Evolutionary conservation across 2,113 vertebrate genomes (phyloP), one percentile per base, ranked within the genome.

Genomic region (Sylvilagus bachmani): DNA sequence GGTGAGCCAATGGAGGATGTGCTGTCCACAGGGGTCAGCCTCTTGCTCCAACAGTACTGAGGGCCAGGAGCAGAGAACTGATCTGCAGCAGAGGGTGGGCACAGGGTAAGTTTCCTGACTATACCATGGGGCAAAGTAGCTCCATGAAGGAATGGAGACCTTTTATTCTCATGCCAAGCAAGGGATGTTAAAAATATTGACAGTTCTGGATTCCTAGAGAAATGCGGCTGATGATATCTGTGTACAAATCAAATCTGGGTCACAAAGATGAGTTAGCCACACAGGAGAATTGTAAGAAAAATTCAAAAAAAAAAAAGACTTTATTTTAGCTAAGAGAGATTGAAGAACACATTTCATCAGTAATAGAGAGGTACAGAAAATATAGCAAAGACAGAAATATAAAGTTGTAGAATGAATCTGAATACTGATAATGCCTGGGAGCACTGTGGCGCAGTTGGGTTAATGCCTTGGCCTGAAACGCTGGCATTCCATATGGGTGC

Each of bases 181-280:
- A 75, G 78, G 51, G 19, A 31, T 81, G 31, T 75, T 86, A 44
- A 79, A 90, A 96, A 90, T 94, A 51, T 85, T 51, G 82, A 85
- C 38, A 81, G 24, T 86, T 95, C 75, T 82, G 84, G 86, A 82
- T 67, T 19, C 49, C 38, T 88, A 49, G 55, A 94, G 73, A 92
- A 86, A 88, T 82, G 51, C 64, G 6, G 24, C 64, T 85, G 25
- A 38, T 51, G 80, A 33, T 95, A 85, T 88, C 74, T 84, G 70
- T 70, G 17, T 49, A 10, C 53, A 73, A 62, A 92, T 66, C n/a
- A 80, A 93, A 93, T 90, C 29, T 77, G n/a, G 6, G 61, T 82
- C 85, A 74, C 11, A 74, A 85, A 92, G 24, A 73, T 81, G 49
- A 11, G 16, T 84, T 77, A 85, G 44, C 29, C 21, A 62, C 79